These are phyloP conservation scores for Caenorhabditis plicata DNA, from an alignment of 2,888 invertebrate species.

Conservation along the genomic window DNA sequence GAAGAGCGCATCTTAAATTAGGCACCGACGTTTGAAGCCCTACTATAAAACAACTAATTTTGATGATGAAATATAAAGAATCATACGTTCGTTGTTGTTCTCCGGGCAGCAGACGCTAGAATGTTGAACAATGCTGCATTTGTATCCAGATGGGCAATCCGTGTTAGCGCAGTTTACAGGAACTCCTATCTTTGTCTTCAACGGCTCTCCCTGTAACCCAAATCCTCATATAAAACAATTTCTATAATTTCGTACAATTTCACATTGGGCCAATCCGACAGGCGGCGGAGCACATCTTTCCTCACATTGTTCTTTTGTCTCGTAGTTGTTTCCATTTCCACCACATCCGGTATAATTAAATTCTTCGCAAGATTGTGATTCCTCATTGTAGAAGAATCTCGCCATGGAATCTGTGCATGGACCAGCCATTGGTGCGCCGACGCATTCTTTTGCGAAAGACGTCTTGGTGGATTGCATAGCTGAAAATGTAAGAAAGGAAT, in stretches of 20 bases:
- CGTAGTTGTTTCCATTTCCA: constrained; percentile 65
- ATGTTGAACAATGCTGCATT: constrained; percentile 53
- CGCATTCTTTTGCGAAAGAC: constrained; percentile 53
- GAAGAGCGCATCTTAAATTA: constrained; percentile 39
- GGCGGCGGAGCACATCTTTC: constrained; percentile 47
- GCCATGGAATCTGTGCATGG: constrained; percentile 52
- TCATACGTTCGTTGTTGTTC: constrained; percentile 40
- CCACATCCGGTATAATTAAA: constrained; percentile 60
- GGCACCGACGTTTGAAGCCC: constrained; percentile 43
- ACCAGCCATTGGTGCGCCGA: constrained; percentile 48
- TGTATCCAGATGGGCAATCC: constrained; percentile 58
- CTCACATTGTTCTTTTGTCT: constrained; percentile 49
- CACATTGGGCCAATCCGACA: constrained; percentile 36
- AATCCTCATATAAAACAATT: background rate
- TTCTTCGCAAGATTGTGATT: constrained; percentile 47
- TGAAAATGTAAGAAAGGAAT: constrained; percentile 10
- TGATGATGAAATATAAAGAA: background rate
- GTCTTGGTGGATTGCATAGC: constrained; percentile 51
- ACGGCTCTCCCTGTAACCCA: constrained; percentile 35
- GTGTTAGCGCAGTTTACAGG: constrained; percentile 56
- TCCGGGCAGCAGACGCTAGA: constrained; percentile 61
- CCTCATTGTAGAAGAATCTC: constrained; percentile 60
- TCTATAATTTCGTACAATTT: constrained; percentile 9
- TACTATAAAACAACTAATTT: constrained; percentile 18
- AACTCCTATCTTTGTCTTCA: constrained; percentile 49